phyloP scores from a whole-genome alignment of 2,888 invertebrate genomes.

The Agrilus mali region DNA sequence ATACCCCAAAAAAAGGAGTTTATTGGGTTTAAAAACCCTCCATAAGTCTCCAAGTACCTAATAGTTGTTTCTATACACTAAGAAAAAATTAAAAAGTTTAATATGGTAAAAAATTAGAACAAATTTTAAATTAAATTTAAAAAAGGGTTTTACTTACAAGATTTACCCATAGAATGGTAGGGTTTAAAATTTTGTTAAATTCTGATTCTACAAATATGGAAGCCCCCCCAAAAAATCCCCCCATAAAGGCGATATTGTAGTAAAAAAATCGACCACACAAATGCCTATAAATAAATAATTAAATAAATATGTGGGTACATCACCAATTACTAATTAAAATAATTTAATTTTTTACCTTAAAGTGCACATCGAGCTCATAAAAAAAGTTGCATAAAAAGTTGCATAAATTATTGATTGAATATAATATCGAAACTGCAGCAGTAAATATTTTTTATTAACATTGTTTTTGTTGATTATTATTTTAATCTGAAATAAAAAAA shows the following conservation, averaged over 20 bases:
- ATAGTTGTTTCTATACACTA: background rate
- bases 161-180: slow-evolving; percentile 22
- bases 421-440: slow-evolving; percentile 37
- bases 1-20: background rate
- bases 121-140: background rate
- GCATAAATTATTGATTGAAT: slow-evolving; percentile 41
- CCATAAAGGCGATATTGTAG: slow-evolving; percentile 15
- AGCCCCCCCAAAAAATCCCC: slow-evolving; percentile 19
- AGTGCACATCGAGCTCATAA: slow-evolving; percentile 41
- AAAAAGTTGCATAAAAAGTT: slow-evolving; percentile 35
- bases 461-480: slow-evolving; percentile 41
- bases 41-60: background rate
- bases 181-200: slow-evolving; percentile 19
- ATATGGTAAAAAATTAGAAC: too few relatives aligned
- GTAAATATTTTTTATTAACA: slow-evolving; percentile 35
- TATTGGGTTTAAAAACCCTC: background rate
- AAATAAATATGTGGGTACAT: background rate
- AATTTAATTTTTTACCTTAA: slow-evolving; percentile 34
- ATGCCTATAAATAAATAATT: slow-evolving; percentile 13
- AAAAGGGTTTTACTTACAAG: slow-evolving; percentile 13
- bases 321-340: background rate
- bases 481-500: slow-evolving; percentile 37
- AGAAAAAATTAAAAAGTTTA: too few relatives aligned
- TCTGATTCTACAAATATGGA: slow-evolving; percentile 19
- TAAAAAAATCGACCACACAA: slow-evolving; percentile 14